Conservation (phyloP, 2,888 invertebrate genomes). For the Caenorhabditis japonica region DNA sequence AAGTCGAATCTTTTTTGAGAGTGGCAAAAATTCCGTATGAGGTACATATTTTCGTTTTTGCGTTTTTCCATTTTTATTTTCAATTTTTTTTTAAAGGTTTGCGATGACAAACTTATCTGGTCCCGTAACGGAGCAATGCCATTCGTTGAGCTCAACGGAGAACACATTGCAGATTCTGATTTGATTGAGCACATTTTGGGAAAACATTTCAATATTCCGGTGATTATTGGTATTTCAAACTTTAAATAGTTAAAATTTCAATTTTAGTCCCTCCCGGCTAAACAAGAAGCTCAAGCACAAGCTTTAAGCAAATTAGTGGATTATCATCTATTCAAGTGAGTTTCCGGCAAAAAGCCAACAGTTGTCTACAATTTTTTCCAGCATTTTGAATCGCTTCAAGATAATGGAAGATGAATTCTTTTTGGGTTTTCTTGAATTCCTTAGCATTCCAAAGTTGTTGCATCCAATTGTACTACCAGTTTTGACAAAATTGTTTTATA, state of each 20-base stretch:
- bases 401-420: constrained; percentile 10
- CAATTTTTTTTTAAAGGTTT: constrained; percentile 3
- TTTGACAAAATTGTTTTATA: constrained; percentile 11
- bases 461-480: constrained; percentile 24
- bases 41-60: constrained; percentile 53
- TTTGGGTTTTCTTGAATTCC: constrained; percentile 1
- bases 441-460: constrained; percentile 31
- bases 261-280: constrained; percentile 16
- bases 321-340: constrained; percentile 40
- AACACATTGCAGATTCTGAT: constrained; percentile 51
- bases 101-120: constrained; percentile 14
- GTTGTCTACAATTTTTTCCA: constrained; percentile 4
- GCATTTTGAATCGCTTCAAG: constrained; percentile 40
- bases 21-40: constrained; percentile 71
- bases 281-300: constrained; percentile 35
- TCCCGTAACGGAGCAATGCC: constrained; percentile 40
- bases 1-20: constrained; percentile 70
- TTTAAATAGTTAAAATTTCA: background rate
- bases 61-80: no score
- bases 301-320: constrained; percentile 38
- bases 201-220: constrained; percentile 44
- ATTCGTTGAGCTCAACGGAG: constrained; percentile 51
- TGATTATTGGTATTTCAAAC: background rate
- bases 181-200: constrained; percentile 37
- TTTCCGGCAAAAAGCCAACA: background rate